These are phyloP conservation scores for Cordilura impudica DNA, from an alignment of 2,888 invertebrate genomes.

Conservation along the genomic window DNA sequence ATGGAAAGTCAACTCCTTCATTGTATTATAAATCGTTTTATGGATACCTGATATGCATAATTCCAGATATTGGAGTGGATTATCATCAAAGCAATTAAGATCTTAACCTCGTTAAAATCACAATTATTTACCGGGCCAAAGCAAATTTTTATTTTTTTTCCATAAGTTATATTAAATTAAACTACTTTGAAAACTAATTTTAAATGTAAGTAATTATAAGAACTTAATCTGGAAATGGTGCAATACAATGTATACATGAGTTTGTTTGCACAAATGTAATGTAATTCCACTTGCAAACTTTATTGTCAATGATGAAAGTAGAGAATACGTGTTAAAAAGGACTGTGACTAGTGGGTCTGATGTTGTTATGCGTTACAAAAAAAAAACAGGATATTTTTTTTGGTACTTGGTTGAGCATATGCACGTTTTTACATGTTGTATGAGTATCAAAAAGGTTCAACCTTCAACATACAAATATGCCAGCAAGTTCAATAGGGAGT, in stretches of 20 bases:
- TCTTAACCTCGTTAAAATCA: too few species aligned
- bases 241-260: not conserved
- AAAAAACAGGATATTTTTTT: not conserved
- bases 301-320: slow-evolving; percentile 43
- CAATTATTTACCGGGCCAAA: too few species aligned
- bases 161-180: too few species aligned
- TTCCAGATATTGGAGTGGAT: too few species aligned
- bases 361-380: not conserved
- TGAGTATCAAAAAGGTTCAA: slow-evolving; percentile 37
- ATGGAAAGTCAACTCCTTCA: too few species aligned
- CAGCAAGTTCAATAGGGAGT: not conserved
- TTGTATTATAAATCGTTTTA: too few species aligned
- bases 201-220: too few species aligned
- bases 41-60: too few species aligned
- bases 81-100: too few species aligned
- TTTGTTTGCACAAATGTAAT: slow-evolving; percentile 32
- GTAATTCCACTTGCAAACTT: slow-evolving; percentile 43
- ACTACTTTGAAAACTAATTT: too few species aligned
- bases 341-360: not conserved
- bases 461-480: slow-evolving; percentile 6
- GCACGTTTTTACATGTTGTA: slow-evolving; percentile 30
- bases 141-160: too few species aligned
- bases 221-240: too few species aligned
- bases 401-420: slow-evolving; percentile 15
- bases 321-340: slow-evolving; percentile 7